A percentile compares a stretch with the other conserved stretches of the same genome.
These are phyloP conservation scores for Mus spretus DNA, from an alignment of 2,797 vertebrate species.

Conservation along the genomic window DNA sequence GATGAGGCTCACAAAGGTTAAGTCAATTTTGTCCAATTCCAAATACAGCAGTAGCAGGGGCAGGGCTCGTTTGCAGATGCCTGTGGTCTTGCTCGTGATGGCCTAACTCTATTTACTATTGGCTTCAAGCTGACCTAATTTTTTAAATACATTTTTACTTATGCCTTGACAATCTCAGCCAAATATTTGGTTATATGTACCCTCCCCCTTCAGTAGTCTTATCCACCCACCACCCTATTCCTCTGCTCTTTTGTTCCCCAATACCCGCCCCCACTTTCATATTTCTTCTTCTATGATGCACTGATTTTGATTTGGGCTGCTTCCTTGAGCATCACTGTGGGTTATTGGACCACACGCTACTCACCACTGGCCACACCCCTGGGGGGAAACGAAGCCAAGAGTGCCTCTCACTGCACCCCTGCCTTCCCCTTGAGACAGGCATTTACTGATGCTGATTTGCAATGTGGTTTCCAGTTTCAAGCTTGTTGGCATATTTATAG, in stretches of 20 bases:
- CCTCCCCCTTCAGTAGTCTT: background rate
- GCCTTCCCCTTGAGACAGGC: background rate
- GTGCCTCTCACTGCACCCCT: background rate
- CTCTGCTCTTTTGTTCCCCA: background rate
- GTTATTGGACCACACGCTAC: too few relatives aligned
- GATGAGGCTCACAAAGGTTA: conserved; percentile 4
- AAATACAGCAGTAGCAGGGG: conserved; percentile 1
- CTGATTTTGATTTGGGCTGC: background rate
- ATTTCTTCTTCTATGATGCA: background rate
- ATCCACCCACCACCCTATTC: background rate
- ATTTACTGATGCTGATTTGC: background rate
- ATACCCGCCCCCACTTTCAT: too few relatives aligned
- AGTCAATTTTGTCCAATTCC: background rate
- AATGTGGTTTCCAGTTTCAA: conserved; percentile 33
- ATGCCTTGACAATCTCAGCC: background rate
- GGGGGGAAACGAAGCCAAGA: background rate
- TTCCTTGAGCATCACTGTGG: background rate
- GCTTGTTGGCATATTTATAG: background rate
- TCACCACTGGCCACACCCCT: background rate
- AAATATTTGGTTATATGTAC: background rate
- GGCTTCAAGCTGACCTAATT: conserved; percentile 46
- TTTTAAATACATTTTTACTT: background rate
- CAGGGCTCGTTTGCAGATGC: background rate
- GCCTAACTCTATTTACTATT: background rate
- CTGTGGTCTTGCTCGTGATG: background rate